phyloP scores from a whole-genome alignment of 2,113 vertebrate species.

The Eulemur macaco region DNA sequence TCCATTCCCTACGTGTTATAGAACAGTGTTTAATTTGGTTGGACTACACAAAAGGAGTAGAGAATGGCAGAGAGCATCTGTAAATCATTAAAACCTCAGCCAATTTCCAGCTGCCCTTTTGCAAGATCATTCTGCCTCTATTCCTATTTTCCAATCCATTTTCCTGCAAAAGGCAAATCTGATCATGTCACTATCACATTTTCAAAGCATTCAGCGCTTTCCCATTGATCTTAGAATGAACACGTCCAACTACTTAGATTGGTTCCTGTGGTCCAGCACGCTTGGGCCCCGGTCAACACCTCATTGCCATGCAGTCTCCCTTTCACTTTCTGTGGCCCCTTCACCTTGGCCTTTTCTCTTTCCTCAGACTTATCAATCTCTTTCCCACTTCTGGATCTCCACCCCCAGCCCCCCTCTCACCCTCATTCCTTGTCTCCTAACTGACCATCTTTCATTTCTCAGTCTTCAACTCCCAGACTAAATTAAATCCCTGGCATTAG shows the following conservation, averaged over 20 bases:
- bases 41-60: neutral
- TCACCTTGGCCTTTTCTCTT: neutral
- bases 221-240: neutral
- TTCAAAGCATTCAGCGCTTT: neutral
- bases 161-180: neutral
- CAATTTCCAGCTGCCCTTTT: neutral
- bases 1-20: neutral
- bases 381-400: neutral
- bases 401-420: neutral
- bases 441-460: neutral
- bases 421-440: neutral
- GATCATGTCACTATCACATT: neutral
- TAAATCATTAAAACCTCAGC: neutral
- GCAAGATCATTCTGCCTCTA: neutral
- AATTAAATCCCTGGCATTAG: neutral
- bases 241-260: neutral
- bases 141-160: neutral
- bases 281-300: fast-evolving
- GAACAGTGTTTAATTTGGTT: conserved; percentile 26
- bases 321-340: neutral
- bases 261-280: neutral
- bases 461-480: neutral
- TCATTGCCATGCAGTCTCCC: no score
- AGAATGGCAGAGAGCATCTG: neutral
- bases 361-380: neutral